phyloP scores from a whole-genome alignment of 2,113 vertebrate genomes.

The Festucalex cinctus region DNA sequence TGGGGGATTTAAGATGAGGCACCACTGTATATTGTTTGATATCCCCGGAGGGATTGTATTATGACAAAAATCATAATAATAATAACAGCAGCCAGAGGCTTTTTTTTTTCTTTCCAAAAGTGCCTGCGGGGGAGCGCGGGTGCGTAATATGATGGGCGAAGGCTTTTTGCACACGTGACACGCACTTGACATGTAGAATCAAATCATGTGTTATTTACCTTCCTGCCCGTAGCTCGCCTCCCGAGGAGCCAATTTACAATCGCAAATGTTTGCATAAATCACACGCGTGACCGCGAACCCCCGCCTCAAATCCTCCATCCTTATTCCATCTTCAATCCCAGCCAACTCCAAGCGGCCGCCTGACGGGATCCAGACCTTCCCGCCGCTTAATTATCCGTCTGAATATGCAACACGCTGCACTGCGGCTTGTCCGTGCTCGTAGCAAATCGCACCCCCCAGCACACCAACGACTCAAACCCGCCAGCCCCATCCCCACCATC shows the following conservation, averaged over 20 bases:
- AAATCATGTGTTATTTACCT: constrained; percentile 43
- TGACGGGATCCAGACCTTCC: constrained; percentile 38
- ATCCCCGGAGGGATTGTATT: not conserved
- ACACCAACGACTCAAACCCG: not conserved
- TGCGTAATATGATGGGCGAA: not conserved
- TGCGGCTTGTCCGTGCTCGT: constrained; percentile 26
- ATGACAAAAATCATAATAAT: not conserved
- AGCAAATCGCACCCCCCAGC: constrained; percentile 14
- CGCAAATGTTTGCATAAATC: constrained; percentile 54
- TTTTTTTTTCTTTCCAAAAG: not conserved
- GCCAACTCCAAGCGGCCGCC: constrained; percentile 20
- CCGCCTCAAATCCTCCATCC: not conserved
- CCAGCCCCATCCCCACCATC: not conserved
- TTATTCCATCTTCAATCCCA: constrained; percentile 12
- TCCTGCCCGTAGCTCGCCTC: constrained; percentile 17
- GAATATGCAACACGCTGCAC: constrained; percentile 50
- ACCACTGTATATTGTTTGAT: not conserved
- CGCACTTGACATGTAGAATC: constrained; percentile 28
- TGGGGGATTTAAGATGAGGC: not conserved
- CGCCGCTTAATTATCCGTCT: constrained; percentile 40
- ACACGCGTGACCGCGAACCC: constrained; percentile 9
- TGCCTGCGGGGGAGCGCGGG: not conserved
- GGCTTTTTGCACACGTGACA: constrained; percentile 29
- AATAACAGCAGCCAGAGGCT: not conserved
- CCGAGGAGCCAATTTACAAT: constrained; percentile 34